Conservation (phyloP, 1,140 invertebrate genomes). For the Solenopsis fugax region DNA sequence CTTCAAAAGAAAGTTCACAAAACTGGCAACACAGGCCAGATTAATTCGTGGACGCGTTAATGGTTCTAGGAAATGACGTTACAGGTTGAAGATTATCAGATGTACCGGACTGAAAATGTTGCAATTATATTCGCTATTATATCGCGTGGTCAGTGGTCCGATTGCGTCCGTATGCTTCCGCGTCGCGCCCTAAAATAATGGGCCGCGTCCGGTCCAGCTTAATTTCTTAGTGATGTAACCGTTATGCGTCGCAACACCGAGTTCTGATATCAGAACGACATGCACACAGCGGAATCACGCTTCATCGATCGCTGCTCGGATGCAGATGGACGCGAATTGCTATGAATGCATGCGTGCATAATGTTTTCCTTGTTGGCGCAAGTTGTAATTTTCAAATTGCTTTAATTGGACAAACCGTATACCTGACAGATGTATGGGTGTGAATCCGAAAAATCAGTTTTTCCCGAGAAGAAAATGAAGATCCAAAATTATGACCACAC, state of each 20-base stretch:
- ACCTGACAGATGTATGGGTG: background rate
- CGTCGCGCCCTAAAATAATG: slow-evolving; percentile 61
- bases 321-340: background rate
- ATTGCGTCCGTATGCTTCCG: background rate
- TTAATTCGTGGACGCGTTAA: background rate
- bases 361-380: slow-evolving; percentile 12
- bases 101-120: background rate
- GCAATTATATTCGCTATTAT: background rate
- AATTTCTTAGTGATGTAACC: slow-evolving; percentile 64
- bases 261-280: slow-evolving; percentile 64
- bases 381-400: background rate
- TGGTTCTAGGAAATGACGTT: background rate
- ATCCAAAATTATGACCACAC: background rate
- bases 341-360: background rate
- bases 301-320: slow-evolving; percentile 14
- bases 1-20: no score
- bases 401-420: background rate
- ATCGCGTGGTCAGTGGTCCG: background rate
- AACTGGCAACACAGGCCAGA: no score
- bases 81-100: background rate
- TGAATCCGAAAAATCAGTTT: background rate
- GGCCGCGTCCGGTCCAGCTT: slow-evolving; percentile 67
- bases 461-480: background rate
- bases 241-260: slow-evolving; percentile 67
- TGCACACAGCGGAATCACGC: slow-evolving; percentile 46